Percentiles rank a stretch among this genome's conserved stretches.
Conservation (phyloP, 2,888 invertebrate genomes). For the Polydrusus tereticollis region DNA sequence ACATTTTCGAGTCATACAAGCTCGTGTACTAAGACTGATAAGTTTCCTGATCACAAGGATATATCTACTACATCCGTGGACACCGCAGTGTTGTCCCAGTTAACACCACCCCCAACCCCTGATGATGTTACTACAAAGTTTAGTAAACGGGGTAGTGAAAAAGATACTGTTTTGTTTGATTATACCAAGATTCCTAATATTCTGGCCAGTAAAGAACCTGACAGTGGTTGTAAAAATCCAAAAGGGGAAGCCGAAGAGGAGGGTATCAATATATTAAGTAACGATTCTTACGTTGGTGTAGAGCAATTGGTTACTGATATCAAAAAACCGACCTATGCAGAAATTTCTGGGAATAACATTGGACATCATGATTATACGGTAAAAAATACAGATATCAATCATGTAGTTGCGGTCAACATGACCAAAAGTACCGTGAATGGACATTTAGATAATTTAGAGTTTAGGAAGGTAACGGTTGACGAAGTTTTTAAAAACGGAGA, state of each 20-base stretch:
- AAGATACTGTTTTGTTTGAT: slow-evolving; percentile 32
- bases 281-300: background rate
- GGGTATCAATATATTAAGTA: background rate
- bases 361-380: background rate
- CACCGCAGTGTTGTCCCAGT: slow-evolving; percentile 54
- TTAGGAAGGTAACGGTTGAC: slow-evolving; percentile 21
- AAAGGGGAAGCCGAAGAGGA: background rate
- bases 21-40: slow-evolving; percentile 40
- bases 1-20: slow-evolving; percentile 32
- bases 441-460: slow-evolving; percentile 9
- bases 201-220: slow-evolving; percentile 42
- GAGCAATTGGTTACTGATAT: background rate
- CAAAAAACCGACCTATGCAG: background rate
- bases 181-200: slow-evolving; percentile 46
- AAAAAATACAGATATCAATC: slow-evolving; percentile 10
- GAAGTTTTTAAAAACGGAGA: slow-evolving; percentile 21
- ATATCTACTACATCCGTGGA: slow-evolving; percentile 9
- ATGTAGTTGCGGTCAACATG: slow-evolving; percentile 6
- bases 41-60: background rate
- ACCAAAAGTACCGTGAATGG: slow-evolving; percentile 24
- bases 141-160: background rate
- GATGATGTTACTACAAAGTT: slow-evolving; percentile 57
- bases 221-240: background rate
- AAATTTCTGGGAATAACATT: background rate
- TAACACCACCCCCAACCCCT: slow-evolving; percentile 64